Evolutionary conservation across 2,888 invertebrate genomes (phyloP).

Genomic region (Galeopsomyia nigrocyanea): DNA sequence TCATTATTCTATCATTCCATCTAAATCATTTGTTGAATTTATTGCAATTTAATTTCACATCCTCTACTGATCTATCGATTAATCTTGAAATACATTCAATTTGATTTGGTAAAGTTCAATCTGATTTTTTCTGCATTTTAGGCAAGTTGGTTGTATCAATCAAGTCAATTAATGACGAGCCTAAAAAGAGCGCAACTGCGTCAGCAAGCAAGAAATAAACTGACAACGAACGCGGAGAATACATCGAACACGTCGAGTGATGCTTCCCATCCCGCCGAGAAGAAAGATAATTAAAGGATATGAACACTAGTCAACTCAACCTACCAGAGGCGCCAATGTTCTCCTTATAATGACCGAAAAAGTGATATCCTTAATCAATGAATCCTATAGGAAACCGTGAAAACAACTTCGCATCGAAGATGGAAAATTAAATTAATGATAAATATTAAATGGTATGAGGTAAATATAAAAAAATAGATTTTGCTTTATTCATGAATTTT

Average conservation of each 20-base stretch:
- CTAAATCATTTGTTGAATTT: background rate
- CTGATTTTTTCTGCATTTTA: conserved; percentile 65
- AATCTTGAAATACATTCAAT: background rate
- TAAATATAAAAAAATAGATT: conserved; percentile 24
- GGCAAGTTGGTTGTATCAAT: conserved; percentile 92
- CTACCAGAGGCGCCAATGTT: conserved; percentile 13
- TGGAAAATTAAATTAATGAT: conserved; percentile 6
- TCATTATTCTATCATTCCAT: background rate
- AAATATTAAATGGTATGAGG: too few species aligned
- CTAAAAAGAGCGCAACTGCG: conserved; percentile 85
- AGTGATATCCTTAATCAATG: conserved; percentile 17
- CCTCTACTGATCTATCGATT: too few species aligned
- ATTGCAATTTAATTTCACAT: too few species aligned
- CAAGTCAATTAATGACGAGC: conserved; percentile 89
- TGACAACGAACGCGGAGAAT: conserved; percentile 51
- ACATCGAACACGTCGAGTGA: conserved; percentile 48
- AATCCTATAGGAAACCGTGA: conserved; percentile 8
- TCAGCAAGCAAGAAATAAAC: conserved; percentile 74
- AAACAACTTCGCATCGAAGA: conserved; percentile 23
- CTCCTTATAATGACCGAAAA: conserved; percentile 18
- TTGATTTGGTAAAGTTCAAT: background rate
- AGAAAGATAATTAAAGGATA: conserved; percentile 51
- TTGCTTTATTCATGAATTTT: conserved; percentile 16
- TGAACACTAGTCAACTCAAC: conserved; percentile 43
- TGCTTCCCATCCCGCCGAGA: conserved; percentile 35